phyloP scores from a whole-genome alignment of 2,113 vertebrate species.

The Eidolon helvum region DNA sequence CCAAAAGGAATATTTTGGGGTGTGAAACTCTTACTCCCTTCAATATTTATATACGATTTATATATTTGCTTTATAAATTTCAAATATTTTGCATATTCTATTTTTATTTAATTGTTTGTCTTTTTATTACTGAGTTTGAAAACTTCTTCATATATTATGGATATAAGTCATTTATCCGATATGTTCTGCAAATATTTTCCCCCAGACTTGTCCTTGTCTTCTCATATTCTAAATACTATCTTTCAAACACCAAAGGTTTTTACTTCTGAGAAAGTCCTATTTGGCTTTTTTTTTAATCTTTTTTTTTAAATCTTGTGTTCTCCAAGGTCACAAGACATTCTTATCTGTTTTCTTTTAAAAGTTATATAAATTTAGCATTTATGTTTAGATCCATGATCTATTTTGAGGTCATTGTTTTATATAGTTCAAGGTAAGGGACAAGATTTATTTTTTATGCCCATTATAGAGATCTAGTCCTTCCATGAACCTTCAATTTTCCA shows the following conservation, averaged over 20 bases:
- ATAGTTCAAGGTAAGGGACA: background rate
- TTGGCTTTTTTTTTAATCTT: background rate
- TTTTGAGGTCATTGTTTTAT: background rate
- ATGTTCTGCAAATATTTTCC: background rate
- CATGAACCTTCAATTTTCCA: background rate
- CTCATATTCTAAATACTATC: background rate
- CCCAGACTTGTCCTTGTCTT: background rate
- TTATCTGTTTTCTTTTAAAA: background rate
- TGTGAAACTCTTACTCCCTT: background rate
- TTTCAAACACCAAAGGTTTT: background rate
- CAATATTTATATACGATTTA: background rate
- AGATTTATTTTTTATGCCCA: background rate
- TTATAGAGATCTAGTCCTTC: background rate
- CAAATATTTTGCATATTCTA: background rate
- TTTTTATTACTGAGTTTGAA: background rate
- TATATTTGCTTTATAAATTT: background rate
- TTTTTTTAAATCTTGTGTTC: background rate
- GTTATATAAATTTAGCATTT: background rate
- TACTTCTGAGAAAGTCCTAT: background rate
- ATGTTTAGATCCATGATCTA: background rate
- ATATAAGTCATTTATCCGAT: background rate
- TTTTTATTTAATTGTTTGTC: background rate
- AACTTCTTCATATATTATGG: background rate
- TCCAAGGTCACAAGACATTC: background rate
- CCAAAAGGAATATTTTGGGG: background rate